phyloP scores from a whole-genome alignment of 2,888 invertebrate species.

The Pandemis corylana region DNA sequence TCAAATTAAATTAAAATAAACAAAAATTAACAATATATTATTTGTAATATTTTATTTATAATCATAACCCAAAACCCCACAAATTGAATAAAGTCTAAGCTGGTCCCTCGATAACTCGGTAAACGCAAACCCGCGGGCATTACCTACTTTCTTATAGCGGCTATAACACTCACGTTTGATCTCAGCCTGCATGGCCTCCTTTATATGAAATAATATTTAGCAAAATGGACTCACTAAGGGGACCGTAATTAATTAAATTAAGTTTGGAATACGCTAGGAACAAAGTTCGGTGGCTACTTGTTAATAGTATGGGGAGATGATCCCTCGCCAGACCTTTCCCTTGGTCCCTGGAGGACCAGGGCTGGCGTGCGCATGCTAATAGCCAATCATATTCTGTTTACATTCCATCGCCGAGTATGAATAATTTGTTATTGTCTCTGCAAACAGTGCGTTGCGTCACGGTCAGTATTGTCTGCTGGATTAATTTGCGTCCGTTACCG shows the following conservation, averaged over 20 bases:
- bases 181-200: conserved; percentile 63
- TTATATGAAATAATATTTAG: conserved; percentile 76
- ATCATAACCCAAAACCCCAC: conserved; percentile 5
- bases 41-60: background rate
- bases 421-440: conserved; percentile 84
- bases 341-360: conserved; percentile 60
- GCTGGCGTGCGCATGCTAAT: conserved; percentile 74
- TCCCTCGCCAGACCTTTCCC: conserved; percentile 61
- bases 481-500: conserved; percentile 72
- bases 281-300: conserved; percentile 79
- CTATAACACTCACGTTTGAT: conserved; percentile 62
- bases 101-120: conserved; percentile 22
- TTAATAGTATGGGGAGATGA: conserved; percentile 79
- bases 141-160: conserved; percentile 32
- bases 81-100: conserved; percentile 25
- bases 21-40: too few species aligned
- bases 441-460: conserved; percentile 75
- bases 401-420: conserved; percentile 84
- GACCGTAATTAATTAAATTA: conserved; percentile 82
- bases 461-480: conserved; percentile 78
- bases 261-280: conserved; percentile 79
- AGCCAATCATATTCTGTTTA: conserved; percentile 85
- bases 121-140: conserved; percentile 21
- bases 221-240: conserved; percentile 74
- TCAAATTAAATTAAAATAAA: too few species aligned